A percentile compares a stretch with the other conserved stretches of the same genome.
These are phyloP conservation scores for Botia almorhae DNA, from an alignment of 2,797 vertebrate species.

Conservation along the genomic window DNA sequence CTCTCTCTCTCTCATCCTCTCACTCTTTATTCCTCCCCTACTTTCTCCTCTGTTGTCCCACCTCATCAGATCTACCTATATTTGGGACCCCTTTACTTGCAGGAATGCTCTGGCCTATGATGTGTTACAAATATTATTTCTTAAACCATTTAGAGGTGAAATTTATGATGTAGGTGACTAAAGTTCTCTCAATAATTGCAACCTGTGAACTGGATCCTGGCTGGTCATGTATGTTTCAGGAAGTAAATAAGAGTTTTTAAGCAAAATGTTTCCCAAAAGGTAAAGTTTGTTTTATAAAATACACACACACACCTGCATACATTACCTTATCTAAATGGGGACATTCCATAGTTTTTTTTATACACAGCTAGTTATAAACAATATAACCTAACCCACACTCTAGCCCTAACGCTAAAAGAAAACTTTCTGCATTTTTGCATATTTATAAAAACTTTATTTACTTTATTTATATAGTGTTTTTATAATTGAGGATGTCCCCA, in stretches of 20 bases:
- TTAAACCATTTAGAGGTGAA: conserved; percentile 11
- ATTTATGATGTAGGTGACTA: conserved; percentile 36
- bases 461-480: no score
- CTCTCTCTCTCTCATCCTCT: neutral
- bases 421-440: no score
- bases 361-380: no score
- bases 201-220: neutral
- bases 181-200: neutral
- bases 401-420: no score
- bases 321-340: neutral
- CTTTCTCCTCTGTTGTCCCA: conserved; percentile 46
- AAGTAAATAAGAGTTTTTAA: no score
- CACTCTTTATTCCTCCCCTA: neutral
- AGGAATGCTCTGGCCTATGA: conserved; percentile 56
- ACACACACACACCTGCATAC: neutral
- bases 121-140: conserved; percentile 53
- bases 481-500: no score
- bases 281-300: neutral
- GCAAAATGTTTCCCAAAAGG: no score
- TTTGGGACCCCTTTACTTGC: conserved; percentile 56
- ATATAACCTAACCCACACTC: no score
- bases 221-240: conserved; percentile 6
- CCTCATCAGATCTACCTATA: conserved; percentile 59
- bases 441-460: no score
- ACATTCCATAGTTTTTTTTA: no score